phyloP scores from a whole-genome alignment of 2,888 invertebrate species.

The Heteromurus nitidus region DNA sequence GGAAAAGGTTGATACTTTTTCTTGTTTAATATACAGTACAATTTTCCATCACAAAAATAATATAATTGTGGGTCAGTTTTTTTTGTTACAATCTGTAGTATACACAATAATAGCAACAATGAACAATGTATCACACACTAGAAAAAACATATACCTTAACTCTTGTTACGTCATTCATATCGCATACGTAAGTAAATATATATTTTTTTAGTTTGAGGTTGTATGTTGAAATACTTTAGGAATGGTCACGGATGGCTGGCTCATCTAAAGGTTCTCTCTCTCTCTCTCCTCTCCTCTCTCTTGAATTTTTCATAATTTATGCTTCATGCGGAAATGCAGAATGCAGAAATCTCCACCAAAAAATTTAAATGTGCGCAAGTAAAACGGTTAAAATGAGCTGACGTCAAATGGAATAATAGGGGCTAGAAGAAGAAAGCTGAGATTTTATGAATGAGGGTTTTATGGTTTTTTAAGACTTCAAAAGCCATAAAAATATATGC shows the following conservation, averaged over 20 bases:
- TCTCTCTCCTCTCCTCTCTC: too few relatives aligned
- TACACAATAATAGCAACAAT: constrained; percentile 3
- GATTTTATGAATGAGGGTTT: background rate
- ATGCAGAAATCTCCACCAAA: constrained; percentile 4
- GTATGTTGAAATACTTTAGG: background rate
- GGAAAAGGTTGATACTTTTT: background rate
- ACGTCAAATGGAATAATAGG: too few relatives aligned
- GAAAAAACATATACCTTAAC: too few relatives aligned
- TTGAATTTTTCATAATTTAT: too few relatives aligned
- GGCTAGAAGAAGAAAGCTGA: too few relatives aligned
- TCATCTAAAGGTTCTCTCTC: background rate
- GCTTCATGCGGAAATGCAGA: too few relatives aligned
- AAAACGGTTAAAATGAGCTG: too few relatives aligned
- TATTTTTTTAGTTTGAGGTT: too few relatives aligned
- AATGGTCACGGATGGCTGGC: constrained; percentile 1
- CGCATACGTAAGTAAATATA: background rate
- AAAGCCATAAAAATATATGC: background rate
- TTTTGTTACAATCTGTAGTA: constrained; percentile 13
- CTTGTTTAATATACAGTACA: background rate
- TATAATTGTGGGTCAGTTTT: constrained; percentile 10
- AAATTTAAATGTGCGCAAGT: constrained; percentile 1
- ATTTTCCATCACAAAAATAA: constrained; percentile 8
- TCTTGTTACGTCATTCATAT: background rate
- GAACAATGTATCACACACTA: background rate
- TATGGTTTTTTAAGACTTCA: background rate